A percentile compares a stretch with the other conserved stretches of the same genome.
Evolutionary conservation across 1,140 invertebrate species (phyloP).

Genomic region (Lucilia sericata): DNA sequence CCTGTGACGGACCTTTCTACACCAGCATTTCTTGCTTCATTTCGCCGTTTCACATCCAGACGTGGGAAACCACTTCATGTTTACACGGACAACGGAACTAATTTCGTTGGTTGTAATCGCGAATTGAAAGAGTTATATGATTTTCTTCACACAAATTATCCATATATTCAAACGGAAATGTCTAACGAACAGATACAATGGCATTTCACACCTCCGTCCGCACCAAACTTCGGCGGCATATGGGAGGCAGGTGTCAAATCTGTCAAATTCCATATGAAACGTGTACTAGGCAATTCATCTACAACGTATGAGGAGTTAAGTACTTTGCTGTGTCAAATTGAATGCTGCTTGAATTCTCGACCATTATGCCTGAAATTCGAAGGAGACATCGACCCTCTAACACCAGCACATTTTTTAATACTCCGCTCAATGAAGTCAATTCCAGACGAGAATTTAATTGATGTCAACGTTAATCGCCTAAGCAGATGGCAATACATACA

Average conservation of each 20-base stretch:
- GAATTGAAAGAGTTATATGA: constrained; percentile 34
- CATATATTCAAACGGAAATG: not conserved
- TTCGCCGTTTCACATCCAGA: constrained; percentile 59
- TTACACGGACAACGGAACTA: constrained; percentile 51
- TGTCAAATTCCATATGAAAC: constrained; percentile 52
- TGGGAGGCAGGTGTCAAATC: constrained; percentile 57
- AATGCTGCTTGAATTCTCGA: constrained; percentile 57
- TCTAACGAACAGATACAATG: constrained; percentile 5
- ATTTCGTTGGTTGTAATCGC: constrained; percentile 48
- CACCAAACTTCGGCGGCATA: constrained; percentile 55
- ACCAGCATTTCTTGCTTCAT: constrained; percentile 56
- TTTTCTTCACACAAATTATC: not conserved
- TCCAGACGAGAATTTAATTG: constrained; percentile 1
- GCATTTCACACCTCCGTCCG: constrained; percentile 46
- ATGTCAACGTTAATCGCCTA: not conserved
- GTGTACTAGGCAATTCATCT: not conserved
- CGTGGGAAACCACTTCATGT: constrained; percentile 50
- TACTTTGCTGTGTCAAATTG: constrained; percentile 55
- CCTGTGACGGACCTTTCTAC: constrained; percentile 57
- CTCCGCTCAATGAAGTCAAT: constrained; percentile 46
- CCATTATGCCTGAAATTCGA: constrained; percentile 55
- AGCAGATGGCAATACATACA: not conserved
- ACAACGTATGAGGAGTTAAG: constrained; percentile 56
- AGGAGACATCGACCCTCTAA: constrained; percentile 57
- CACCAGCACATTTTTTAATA: constrained; percentile 60